These are phyloP conservation scores for Leptinotarsa peninsularis DNA, from an alignment of 2,888 invertebrate genomes.

Conservation along the genomic window DNA sequence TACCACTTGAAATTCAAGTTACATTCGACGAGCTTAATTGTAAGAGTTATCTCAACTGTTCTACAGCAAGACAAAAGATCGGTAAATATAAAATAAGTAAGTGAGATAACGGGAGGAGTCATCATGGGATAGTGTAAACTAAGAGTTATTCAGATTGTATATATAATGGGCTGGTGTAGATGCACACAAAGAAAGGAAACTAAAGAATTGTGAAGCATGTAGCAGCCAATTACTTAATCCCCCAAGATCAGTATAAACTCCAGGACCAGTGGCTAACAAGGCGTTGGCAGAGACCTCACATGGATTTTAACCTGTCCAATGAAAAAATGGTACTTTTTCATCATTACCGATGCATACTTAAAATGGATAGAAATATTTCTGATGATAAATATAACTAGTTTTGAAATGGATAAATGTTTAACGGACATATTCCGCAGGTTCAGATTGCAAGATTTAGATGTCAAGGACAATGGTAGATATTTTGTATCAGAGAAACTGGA, in stretches of 20 bases:
- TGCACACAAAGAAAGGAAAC: too few species aligned
- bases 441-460: conserved; percentile 41
- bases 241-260: too few species aligned
- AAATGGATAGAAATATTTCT: conserved; percentile 46
- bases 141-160: too few species aligned
- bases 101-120: too few species aligned
- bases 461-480: conserved; percentile 17
- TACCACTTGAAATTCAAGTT: conserved; percentile 3
- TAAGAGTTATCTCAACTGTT: conserved; percentile 24
- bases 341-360: conserved; percentile 38
- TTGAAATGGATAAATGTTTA: conserved; percentile 26
- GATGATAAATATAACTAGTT: conserved; percentile 37
- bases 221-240: too few species aligned
- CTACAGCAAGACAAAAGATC: conserved; percentile 25
- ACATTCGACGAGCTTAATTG: not conserved
- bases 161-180: too few species aligned
- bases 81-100: conserved; percentile 13
- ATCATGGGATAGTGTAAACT: too few species aligned
- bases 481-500: not conserved
- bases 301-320: conserved; percentile 41
- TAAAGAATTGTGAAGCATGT: too few species aligned
- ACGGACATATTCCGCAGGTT: conserved; percentile 26
- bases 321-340: conserved; percentile 33
- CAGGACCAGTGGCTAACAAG: too few species aligned
- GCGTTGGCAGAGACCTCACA: conserved; percentile 33